Percentiles rank a stretch among this genome's conserved stretches.
These are phyloP conservation scores for Pica pica DNA, from an alignment of 2,113 vertebrate genomes.

Conservation along the genomic window DNA sequence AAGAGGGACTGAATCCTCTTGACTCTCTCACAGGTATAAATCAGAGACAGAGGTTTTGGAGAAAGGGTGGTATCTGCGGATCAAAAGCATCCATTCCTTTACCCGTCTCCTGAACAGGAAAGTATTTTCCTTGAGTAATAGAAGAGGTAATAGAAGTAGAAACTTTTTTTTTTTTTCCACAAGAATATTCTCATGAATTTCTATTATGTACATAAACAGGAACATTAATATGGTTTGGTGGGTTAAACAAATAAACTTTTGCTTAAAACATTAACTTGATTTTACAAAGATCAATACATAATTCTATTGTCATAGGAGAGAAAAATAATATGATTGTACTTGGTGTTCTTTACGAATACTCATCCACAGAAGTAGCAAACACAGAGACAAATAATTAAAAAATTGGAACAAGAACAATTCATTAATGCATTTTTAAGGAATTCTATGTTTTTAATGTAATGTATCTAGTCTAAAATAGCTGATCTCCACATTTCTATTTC, in stretches of 20 bases:
- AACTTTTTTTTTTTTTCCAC: not conserved
- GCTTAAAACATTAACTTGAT: not conserved
- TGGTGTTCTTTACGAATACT: not conserved
- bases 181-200: not conserved
- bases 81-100: not conserved
- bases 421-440: not conserved
- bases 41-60: not conserved
- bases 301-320: not conserved
- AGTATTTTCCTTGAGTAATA: not conserved
- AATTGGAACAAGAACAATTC: not conserved
- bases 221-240: not conserved
- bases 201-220: not conserved
- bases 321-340: not conserved
- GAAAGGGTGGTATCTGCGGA: accelerated
- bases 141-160: not conserved
- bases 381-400: not conserved
- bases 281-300: not conserved
- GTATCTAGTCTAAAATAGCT: not conserved
- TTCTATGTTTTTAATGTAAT: not conserved
- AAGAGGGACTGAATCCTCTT: not conserved
- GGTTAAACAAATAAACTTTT: not conserved
- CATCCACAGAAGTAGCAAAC: not conserved
- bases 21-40: not conserved
- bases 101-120: not conserved
- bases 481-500: not conserved